These are phyloP conservation scores for Sebastes minor DNA, from an alignment of 2,797 vertebrate genomes.

Conservation along the genomic window DNA sequence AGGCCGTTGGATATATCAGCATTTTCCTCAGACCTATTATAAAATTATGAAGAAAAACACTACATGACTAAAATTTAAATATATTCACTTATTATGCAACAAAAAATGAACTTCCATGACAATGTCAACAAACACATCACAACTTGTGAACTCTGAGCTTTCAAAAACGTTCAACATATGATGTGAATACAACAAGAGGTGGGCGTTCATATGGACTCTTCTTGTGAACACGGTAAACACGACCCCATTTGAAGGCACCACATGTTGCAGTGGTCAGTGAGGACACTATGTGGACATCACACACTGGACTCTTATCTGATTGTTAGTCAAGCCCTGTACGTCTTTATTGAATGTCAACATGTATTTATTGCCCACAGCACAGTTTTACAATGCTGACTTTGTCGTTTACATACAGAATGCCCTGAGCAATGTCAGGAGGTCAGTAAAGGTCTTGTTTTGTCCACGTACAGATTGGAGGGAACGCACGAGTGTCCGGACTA, in stretches of 20 bases:
- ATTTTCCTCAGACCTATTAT: too few species aligned
- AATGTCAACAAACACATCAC: too few species aligned
- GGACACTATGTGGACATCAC: not conserved
- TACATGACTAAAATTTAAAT: too few species aligned
- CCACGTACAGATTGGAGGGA: constrained; percentile 60
- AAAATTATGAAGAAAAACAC: too few species aligned
- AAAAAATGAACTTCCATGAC: too few species aligned
- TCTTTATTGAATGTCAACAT: not conserved
- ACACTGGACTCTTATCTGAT: not conserved
- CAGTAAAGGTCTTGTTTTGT: constrained; percentile 32
- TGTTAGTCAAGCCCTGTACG: not conserved
- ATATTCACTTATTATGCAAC: too few species aligned
- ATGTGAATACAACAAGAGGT: too few species aligned
- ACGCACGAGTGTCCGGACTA: constrained; percentile 91
- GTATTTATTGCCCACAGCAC: constrained; percentile 5
- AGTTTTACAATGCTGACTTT: not conserved
- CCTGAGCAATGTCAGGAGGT: not conserved
- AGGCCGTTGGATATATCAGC: too few species aligned
- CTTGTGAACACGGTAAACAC: too few species aligned
- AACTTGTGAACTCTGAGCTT: too few species aligned
- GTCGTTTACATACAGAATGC: not conserved
- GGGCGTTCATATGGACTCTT: too few species aligned
- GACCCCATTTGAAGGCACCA: not conserved
- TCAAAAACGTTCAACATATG: too few species aligned
- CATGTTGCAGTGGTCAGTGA: not conserved